Conservation (phyloP, 2,113 vertebrate species). For the Cygnus buccinator region DNA sequence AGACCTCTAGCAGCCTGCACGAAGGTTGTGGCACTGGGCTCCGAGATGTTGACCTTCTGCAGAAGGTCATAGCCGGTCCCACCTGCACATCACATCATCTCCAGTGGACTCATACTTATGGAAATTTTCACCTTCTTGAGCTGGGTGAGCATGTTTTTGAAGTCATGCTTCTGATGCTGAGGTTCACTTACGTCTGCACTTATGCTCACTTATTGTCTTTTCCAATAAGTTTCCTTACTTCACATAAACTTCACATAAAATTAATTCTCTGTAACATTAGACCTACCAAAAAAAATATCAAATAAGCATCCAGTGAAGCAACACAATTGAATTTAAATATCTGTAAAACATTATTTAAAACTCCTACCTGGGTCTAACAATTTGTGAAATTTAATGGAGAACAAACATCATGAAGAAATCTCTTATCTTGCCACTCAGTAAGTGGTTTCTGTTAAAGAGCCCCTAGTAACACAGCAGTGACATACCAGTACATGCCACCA, state of each 20-base stretch:
- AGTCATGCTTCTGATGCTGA: background rate
- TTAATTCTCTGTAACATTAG: background rate
- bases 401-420: background rate
- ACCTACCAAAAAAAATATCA: too few relatives aligned
- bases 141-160: background rate
- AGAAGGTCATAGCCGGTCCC: background rate
- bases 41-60: background rate
- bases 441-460: background rate
- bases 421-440: rapidly evolving
- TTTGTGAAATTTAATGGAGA: background rate
- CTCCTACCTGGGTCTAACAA: background rate
- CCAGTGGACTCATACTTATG: background rate
- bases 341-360: background rate
- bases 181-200: background rate
- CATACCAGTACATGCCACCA: background rate
- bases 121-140: background rate
- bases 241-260: background rate
- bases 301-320: background rate
- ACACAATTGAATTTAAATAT: background rate
- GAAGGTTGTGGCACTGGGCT: rapidly evolving
- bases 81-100: background rate
- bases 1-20: background rate
- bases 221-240: background rate
- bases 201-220: background rate
- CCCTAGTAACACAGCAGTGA: too few relatives aligned